These are phyloP conservation scores for Actinia equina DNA, from an alignment of 64 coral and sea anemone genomes.

Conservation along the genomic window DNA sequence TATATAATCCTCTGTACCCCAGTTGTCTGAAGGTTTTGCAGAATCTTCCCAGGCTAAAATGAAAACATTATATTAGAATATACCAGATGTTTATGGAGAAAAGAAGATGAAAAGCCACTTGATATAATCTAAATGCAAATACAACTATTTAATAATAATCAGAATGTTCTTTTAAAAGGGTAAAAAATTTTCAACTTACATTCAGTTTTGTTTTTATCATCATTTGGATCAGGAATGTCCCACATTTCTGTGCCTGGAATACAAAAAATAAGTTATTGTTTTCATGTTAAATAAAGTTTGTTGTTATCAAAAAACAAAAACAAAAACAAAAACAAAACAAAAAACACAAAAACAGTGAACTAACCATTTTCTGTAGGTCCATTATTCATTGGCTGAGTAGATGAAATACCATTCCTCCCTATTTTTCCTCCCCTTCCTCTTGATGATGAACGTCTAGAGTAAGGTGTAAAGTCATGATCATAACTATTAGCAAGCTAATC, in stretches of 20 bases:
- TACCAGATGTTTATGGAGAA: too few relatives aligned
- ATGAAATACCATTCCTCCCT: conserved; percentile 17
- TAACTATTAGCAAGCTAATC: not conserved
- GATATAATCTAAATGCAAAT: too few relatives aligned
- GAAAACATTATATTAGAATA: not conserved
- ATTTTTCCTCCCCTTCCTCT: conserved; percentile 53
- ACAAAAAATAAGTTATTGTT: too few relatives aligned
- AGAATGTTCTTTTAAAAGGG: not conserved
- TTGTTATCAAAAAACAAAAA: not conserved
- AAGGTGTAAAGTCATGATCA: not conserved
- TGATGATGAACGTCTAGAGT: conserved; percentile 13
- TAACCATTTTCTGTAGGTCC: conserved; percentile 58
- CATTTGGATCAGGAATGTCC: conserved; percentile 30
- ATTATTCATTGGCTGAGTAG: conserved; percentile 21
- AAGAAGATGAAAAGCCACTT: too few relatives aligned
- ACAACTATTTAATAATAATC: not conserved
- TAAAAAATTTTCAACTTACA: conserved; percentile 10
- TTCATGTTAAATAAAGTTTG: too few relatives aligned
- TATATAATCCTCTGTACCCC: conserved; percentile 67
- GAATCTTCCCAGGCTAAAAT: conserved; percentile 20
- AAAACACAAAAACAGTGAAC: not conserved
- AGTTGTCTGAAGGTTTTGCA: conserved; percentile 59
- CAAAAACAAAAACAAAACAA: not conserved
- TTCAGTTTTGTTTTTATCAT: conserved; percentile 19
- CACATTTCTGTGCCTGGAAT: conserved; percentile 50